Conservation (phyloP, 2,797 vertebrate genomes). For the Rhinogobio ventralis region DNA sequence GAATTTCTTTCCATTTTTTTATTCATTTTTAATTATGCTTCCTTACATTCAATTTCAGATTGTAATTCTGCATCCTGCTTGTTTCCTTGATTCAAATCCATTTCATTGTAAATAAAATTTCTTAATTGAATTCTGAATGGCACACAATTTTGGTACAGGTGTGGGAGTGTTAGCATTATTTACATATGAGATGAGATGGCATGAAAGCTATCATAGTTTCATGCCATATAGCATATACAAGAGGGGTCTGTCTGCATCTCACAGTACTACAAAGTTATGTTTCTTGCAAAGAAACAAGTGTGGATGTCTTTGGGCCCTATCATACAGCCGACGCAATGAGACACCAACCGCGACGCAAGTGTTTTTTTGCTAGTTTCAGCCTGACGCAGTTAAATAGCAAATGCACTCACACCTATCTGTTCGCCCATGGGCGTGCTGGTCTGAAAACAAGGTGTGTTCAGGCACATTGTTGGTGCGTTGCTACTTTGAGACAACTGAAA, state of each 20-base stretch:
- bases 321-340: too few species aligned
- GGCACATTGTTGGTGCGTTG: too few species aligned
- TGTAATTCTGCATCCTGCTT: background rate
- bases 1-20: background rate
- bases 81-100: background rate
- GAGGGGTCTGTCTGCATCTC: background rate
- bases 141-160: background rate
- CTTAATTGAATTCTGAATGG: background rate
- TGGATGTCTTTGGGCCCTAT: too few species aligned
- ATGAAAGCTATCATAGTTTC: background rate
- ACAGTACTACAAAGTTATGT: too few species aligned
- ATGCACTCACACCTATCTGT: too few species aligned
- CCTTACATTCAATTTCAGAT: background rate
- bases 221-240: background rate
- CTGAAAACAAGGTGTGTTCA: too few species aligned
- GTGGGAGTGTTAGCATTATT: constrained; percentile 7
- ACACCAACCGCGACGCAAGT: too few species aligned
- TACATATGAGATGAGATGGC: background rate
- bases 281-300: too few species aligned
- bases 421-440: too few species aligned
- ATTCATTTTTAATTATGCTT: background rate
- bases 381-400: too few species aligned
- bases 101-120: background rate
- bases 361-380: too few species aligned
- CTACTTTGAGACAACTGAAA: too few species aligned